These are phyloP conservation scores for Macrosteles quadrilineatus DNA, from an alignment of 1,140 invertebrate genomes.

Conservation along the genomic window DNA sequence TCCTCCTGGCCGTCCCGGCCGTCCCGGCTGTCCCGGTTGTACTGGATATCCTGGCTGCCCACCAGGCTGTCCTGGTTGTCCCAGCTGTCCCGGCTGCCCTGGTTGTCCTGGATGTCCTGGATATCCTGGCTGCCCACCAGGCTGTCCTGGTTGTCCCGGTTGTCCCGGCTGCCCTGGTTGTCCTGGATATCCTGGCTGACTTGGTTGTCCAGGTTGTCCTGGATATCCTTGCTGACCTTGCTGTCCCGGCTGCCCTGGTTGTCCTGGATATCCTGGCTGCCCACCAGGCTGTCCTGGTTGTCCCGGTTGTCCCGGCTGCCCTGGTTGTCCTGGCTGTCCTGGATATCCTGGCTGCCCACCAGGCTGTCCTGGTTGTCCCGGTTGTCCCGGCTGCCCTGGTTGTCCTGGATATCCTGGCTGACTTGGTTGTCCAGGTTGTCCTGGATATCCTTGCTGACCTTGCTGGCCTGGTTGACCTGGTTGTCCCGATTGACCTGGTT, in stretches of 20 bases:
- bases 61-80: constrained; percentile 17
- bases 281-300: not conserved
- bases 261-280: no score
- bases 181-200: not conserved
- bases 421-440: not conserved
- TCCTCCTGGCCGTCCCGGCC: constrained; percentile 31
- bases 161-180: not conserved
- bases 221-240: not conserved
- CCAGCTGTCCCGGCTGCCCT: not conserved
- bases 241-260: no score
- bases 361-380: not conserved
- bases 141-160: not conserved
- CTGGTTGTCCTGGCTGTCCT: not conserved
- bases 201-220: not conserved
- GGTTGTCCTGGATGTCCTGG: not conserved
- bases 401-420: not conserved
- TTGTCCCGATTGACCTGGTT: not conserved
- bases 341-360: not conserved
- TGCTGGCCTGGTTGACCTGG: not conserved
- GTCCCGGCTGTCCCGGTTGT: constrained; percentile 1
- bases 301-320: not conserved
- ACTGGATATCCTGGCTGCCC: constrained; percentile 33
- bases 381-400: not conserved
- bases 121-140: not conserved
- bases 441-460: not conserved